A percentile compares a stretch with the other conserved stretches of the same genome.
These are phyloP conservation scores for Myrmecobius fasciatus DNA, from an alignment of 2,113 vertebrate genomes.

Conservation along the genomic window DNA sequence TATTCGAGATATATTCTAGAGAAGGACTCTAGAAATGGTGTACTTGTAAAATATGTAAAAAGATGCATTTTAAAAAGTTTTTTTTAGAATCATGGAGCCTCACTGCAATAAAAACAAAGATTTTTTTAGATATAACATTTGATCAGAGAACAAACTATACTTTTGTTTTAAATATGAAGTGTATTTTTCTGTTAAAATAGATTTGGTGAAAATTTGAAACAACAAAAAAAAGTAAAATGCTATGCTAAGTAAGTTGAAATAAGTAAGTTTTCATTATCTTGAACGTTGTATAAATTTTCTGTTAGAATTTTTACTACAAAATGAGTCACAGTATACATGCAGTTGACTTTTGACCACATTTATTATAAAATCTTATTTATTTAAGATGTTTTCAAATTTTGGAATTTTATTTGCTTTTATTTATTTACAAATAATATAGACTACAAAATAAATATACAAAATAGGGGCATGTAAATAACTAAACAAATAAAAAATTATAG, in stretches of 20 bases:
- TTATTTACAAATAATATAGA: slow-evolving; percentile 56
- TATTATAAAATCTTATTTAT: slow-evolving; percentile 42
- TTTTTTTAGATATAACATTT: slow-evolving; percentile 38
- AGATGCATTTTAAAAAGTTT: slow-evolving; percentile 43
- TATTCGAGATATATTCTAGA: too few species aligned
- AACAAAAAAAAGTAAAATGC: slow-evolving; percentile 38
- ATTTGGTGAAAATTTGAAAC: neutral
- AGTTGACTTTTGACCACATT: slow-evolving; percentile 39
- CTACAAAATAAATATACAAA: slow-evolving; percentile 35
- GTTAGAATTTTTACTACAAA: slow-evolving; percentile 53
- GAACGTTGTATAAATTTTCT: slow-evolving; percentile 46
- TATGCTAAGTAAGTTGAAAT: slow-evolving; percentile 48
- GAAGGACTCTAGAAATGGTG: slow-evolving; percentile 47
- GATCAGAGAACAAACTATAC: slow-evolving; percentile 35
- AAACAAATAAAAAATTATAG: slow-evolving; percentile 53
- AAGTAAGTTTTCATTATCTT: slow-evolving; percentile 55
- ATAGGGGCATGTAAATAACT: slow-evolving; percentile 13
- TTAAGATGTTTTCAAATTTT: slow-evolving; percentile 46
- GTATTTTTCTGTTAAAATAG: slow-evolving; percentile 52
- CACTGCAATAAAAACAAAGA: slow-evolving; percentile 49
- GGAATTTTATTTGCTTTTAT: slow-evolving; percentile 15
- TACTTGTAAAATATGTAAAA: slow-evolving; percentile 53
- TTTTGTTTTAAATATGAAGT: slow-evolving; percentile 41
- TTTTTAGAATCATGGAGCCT: slow-evolving; percentile 9
- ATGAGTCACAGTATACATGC: slow-evolving; percentile 33